These are phyloP conservation scores for Pelobates cultripes DNA, from an alignment of 2,797 vertebrate genomes.

Conservation along the genomic window DNA sequence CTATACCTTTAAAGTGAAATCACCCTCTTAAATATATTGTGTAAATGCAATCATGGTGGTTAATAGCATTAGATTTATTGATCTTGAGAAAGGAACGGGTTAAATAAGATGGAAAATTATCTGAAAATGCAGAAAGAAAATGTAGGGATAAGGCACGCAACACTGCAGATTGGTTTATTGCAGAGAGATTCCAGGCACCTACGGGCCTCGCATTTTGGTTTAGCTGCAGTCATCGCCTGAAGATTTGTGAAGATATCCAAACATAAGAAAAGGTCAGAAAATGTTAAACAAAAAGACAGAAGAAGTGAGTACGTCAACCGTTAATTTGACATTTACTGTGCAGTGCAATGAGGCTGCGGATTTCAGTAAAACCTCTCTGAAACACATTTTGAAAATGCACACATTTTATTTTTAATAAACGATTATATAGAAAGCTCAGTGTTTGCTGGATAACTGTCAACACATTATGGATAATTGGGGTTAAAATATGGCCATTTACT, in stretches of 20 bases:
- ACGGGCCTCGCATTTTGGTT: slow-evolving; percentile 21
- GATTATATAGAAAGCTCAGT: neutral
- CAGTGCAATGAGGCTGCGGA: slow-evolving; percentile 33
- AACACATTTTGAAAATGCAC: slow-evolving; percentile 34
- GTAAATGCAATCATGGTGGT: too few species aligned
- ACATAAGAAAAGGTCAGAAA: slow-evolving; percentile 56
- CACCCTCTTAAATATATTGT: too few species aligned
- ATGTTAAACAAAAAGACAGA: slow-evolving; percentile 55
- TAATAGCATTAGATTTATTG: too few species aligned
- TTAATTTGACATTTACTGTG: slow-evolving; percentile 54
- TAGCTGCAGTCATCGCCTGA: slow-evolving; percentile 42
- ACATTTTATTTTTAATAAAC: slow-evolving; percentile 10
- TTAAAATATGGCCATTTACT: neutral
- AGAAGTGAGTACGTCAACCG: slow-evolving; percentile 48
- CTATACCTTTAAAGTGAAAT: too few species aligned
- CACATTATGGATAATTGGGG: neutral
- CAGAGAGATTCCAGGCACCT: slow-evolving; percentile 18
- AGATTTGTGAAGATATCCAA: slow-evolving; percentile 55
- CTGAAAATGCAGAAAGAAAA: slow-evolving; percentile 11
- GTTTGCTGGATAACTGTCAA: neutral
- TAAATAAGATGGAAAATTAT: neutral
- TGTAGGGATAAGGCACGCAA: neutral
- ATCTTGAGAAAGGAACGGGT: neutral
- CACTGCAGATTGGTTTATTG: neutral
- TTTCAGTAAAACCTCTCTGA: slow-evolving; percentile 19